Evolutionary conservation across 2,113 vertebrate species (phyloP).

Genomic region (Mohoua ochrocephala): DNA sequence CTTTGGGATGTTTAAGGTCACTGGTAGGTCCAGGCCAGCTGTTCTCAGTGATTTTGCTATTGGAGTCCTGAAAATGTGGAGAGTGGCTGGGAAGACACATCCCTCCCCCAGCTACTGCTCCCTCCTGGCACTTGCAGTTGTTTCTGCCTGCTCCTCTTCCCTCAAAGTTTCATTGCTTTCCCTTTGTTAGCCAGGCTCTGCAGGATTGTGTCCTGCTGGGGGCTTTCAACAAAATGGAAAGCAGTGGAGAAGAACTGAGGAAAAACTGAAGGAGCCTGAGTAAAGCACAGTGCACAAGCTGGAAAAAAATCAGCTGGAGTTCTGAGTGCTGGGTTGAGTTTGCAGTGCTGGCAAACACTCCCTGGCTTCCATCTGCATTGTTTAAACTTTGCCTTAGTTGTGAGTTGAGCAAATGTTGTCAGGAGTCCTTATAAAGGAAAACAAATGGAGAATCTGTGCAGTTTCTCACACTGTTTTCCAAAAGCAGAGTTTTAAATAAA

Average conservation of each 20-base stretch:
- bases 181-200: not conserved
- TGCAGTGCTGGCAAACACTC: not conserved
- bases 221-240: not conserved
- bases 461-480: slow-evolving; percentile 16
- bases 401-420: not conserved
- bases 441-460: not conserved
- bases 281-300: not conserved
- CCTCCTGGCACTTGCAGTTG: not conserved
- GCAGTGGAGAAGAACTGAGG: not conserved
- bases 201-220: not conserved
- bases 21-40: not conserved
- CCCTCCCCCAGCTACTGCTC: not conserved
- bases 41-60: not conserved
- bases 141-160: not conserved
- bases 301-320: not conserved
- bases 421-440: slow-evolving; percentile 20
- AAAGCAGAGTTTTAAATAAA: not conserved
- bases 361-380: not conserved
- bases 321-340: not conserved
- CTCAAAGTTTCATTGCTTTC: not conserved
- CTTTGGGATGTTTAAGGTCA: not conserved
- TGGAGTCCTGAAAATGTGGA: not conserved
- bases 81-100: not conserved
- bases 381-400: not conserved
- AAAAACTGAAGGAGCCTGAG: not conserved